Evolutionary conservation across 1,140 invertebrate species (phyloP).

Genomic region (Drosophila auraria): DNA sequence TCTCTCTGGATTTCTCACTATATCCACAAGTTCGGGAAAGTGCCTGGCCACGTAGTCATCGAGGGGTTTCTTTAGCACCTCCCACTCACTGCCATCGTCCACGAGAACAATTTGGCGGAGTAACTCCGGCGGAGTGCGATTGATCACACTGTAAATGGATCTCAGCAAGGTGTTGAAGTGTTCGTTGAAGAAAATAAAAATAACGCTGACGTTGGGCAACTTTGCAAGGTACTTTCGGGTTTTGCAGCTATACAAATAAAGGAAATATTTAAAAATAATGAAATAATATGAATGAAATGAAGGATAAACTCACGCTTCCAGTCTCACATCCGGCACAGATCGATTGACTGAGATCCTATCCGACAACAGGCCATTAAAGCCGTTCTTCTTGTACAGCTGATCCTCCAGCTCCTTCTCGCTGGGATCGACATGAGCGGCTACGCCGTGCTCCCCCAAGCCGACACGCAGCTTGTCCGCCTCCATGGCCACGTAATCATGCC

Average conservation of each 20-base stretch:
- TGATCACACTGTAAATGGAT: constrained; percentile 93
- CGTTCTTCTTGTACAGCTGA: constrained; percentile 90
- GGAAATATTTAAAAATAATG: constrained; percentile 79
- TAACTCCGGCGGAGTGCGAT: constrained; percentile 92
- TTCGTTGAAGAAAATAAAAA: constrained; percentile 98
- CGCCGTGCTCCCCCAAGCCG: constrained; percentile 90
- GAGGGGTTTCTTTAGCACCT: constrained; percentile 89
- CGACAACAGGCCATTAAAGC: constrained; percentile 93
- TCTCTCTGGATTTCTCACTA: constrained; percentile 90
- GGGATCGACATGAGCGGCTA: constrained; percentile 86
- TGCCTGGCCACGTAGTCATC: constrained; percentile 91
- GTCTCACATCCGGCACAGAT: constrained; percentile 91
- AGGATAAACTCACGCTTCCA: constrained; percentile 86
- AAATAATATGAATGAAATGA: constrained; percentile 86
- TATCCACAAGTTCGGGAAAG: constrained; percentile 89
- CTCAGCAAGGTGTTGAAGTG: constrained; percentile 94
- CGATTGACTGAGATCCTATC: constrained; percentile 92
- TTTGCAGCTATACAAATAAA: constrained; percentile 88
- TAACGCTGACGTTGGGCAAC: constrained; percentile 92
- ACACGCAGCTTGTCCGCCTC: constrained; percentile 86
- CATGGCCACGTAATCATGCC: constrained; percentile 90
- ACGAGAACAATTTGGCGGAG: constrained; percentile 96
- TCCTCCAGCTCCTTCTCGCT: constrained; percentile 85
- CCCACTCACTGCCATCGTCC: constrained; percentile 95
- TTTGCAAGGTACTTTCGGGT: constrained; percentile 90